A percentile compares a stretch with the other conserved stretches of the same genome.
These are phyloP conservation scores for Eurystomus gularis DNA, from an alignment of 2,113 vertebrate genomes.

Conservation along the genomic window DNA sequence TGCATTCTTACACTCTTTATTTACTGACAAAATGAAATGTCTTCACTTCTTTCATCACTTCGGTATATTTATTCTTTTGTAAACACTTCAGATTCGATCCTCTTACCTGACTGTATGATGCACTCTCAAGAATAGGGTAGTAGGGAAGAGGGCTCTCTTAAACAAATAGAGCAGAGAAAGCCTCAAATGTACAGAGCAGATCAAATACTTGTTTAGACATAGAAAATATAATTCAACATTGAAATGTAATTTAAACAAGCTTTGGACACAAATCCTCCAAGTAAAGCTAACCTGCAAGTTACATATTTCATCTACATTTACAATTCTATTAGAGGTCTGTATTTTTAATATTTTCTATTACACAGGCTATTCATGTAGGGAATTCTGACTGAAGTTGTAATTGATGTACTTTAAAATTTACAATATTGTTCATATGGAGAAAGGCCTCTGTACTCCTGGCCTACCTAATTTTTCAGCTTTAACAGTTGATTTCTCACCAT, in stretches of 20 bases:
- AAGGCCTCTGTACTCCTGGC: not conserved
- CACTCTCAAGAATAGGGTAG: fast-evolving
- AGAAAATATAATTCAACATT: not conserved
- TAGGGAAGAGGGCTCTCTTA: not conserved
- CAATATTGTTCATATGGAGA: not conserved
- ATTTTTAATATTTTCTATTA: not conserved
- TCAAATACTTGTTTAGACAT: not conserved
- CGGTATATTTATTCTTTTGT: not conserved
- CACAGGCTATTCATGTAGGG: not conserved
- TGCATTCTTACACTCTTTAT: not conserved
- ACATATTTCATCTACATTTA: not conserved
- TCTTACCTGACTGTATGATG: not conserved
- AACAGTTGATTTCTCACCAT: not conserved
- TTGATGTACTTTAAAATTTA: not conserved
- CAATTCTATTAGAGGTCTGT: not conserved
- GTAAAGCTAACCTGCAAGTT: not conserved
- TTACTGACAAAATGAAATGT: not conserved
- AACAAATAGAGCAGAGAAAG: not conserved
- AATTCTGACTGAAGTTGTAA: not conserved
- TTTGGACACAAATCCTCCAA: not conserved
- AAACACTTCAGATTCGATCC: not conserved
- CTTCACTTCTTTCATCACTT: not conserved
- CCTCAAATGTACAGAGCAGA: not conserved
- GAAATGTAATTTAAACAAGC: not conserved
- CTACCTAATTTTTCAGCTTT: not conserved